Conservation (phyloP, 64 coral and sea anemone species). For the Montipora sp. region DNA sequence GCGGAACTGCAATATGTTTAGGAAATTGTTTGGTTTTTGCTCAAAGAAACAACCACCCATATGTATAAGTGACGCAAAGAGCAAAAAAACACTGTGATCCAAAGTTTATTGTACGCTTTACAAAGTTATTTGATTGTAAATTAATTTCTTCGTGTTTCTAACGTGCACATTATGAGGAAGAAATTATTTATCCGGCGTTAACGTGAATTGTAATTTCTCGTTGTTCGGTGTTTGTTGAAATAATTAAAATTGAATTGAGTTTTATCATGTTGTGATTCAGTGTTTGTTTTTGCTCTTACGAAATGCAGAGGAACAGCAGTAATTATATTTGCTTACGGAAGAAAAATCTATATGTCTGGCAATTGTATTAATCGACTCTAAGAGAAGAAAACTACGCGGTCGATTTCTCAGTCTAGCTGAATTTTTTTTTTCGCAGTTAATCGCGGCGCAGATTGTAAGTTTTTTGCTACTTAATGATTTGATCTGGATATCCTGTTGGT, state of each 20-base stretch:
- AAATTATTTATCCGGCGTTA: background rate
- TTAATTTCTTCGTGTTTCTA: background rate
- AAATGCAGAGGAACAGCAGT: background rate
- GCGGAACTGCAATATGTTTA: slow-evolving; percentile 34
- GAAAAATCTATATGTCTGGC: background rate
- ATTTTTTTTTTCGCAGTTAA: background rate
- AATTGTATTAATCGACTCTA: background rate
- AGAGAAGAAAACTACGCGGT: too few relatives aligned
- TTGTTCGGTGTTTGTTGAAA: slow-evolving; percentile 21
- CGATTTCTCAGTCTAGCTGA: background rate
- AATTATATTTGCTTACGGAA: background rate
- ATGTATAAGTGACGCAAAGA: background rate
- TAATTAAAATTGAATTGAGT: slow-evolving; percentile 44
- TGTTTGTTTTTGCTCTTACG: slow-evolving; percentile 20
- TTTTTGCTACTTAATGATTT: background rate
- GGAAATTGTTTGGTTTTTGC: background rate
- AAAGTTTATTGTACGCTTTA: background rate
- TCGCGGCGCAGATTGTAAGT: background rate
- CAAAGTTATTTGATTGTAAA: slow-evolving; percentile 7
- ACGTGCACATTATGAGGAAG: background rate
- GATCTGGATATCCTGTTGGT: too few relatives aligned
- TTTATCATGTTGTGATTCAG: background rate
- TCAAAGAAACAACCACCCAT: background rate
- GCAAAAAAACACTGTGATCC: background rate
- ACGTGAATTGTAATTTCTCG: background rate